phyloP scores from a whole-genome alignment of 1,140 invertebrate genomes.

The roundworm (Caenorhabditis elegans) region DNA sequence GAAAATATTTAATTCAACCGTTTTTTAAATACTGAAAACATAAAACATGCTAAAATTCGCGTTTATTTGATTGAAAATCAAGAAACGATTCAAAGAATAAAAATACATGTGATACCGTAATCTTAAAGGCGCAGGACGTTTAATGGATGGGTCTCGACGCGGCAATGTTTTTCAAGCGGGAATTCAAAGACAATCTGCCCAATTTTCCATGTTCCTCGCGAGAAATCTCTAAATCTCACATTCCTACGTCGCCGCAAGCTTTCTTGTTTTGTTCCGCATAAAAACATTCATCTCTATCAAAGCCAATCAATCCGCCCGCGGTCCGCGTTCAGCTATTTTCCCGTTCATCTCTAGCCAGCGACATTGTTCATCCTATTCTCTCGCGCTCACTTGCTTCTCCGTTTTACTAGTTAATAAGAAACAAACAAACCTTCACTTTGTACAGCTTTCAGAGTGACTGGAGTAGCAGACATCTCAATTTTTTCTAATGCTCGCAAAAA shows the following conservation, averaged over 20 bases:
- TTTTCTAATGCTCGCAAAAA: neutral
- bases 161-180: neutral
- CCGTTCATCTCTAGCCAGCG: neutral
- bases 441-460: slow-evolving; percentile 23
- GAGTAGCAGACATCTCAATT: neutral
- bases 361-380: too few relatives aligned
- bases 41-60: too few relatives aligned
- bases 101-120: too few relatives aligned
- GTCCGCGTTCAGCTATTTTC: neutral
- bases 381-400: neutral
- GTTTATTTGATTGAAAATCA: too few relatives aligned
- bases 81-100: too few relatives aligned
- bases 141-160: neutral
- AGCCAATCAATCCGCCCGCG: neutral
- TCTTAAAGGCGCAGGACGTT: neutral
- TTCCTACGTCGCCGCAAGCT: neutral
- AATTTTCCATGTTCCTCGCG: neutral
- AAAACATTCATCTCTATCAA: slow-evolving; percentile 13
- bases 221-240: neutral
- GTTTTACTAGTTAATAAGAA: neutral
- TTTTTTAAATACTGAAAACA: neutral
- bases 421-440: slow-evolving; percentile 22
- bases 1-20: neutral
- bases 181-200: neutral
- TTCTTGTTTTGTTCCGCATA: neutral